Evolutionary conservation across 2,113 vertebrate genomes (phyloP).

Genomic region (Zosterops borbonicus): DNA sequence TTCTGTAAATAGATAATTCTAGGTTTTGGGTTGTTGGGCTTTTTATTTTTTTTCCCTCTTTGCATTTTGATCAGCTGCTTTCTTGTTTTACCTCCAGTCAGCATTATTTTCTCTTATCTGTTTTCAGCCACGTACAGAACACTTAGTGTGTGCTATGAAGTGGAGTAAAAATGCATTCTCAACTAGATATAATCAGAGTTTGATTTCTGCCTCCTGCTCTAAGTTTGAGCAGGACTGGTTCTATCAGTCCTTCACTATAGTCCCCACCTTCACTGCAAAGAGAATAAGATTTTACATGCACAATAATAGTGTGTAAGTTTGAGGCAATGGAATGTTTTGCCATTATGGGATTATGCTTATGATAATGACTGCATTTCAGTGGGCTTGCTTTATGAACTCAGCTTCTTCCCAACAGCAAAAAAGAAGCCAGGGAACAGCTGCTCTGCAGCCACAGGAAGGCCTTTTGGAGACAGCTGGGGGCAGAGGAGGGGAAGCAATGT

Average conservation of each 20-base stretch:
- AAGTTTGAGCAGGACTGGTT: not conserved
- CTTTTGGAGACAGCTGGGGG: not conserved
- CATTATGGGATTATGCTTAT: slow-evolving; percentile 16
- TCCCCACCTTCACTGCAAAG: not conserved
- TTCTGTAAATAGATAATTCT: not conserved
- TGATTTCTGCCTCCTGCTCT: not conserved
- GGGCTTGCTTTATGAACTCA: not conserved
- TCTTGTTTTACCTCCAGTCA: not conserved
- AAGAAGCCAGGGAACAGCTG: not conserved
- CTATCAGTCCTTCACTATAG: not conserved
- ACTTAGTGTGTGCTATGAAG: not conserved
- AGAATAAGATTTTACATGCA: not conserved
- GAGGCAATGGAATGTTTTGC: not conserved
- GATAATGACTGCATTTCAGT: not conserved
- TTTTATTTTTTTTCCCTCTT: rapidly evolving
- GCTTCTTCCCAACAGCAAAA: not conserved
- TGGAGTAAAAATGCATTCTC: not conserved
- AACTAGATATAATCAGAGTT: not conserved
- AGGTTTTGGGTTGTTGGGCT: rapidly evolving
- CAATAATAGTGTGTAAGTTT: not conserved
- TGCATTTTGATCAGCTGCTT: not conserved
- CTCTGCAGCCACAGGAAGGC: not conserved
- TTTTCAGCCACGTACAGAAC: not conserved
- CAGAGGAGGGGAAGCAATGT: not conserved
- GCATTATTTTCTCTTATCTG: not conserved